Percentiles rank a stretch among this genome's conserved stretches.
These are phyloP conservation scores for Nipponia nippon DNA, from an alignment of 2,113 vertebrate species.

Conservation along the genomic window DNA sequence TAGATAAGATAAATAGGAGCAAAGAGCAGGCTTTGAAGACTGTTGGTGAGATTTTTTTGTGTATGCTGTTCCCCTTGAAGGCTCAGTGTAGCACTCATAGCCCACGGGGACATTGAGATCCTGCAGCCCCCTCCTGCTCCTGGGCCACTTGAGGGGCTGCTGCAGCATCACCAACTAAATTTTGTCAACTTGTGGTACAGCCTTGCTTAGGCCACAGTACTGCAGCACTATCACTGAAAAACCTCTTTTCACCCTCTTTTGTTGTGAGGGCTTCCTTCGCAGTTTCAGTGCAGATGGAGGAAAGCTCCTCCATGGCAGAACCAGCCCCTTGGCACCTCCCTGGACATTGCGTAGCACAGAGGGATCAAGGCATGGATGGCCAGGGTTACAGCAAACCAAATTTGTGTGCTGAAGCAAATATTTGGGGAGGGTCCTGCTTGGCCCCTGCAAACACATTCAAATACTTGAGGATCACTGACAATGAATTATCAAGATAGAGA, in stretches of 20 bases:
- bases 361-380: rapidly evolving
- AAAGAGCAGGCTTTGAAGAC: conserved; percentile 16
- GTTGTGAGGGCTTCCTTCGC: background rate
- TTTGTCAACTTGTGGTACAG: background rate
- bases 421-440: background rate
- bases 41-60: background rate
- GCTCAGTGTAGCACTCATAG: background rate
- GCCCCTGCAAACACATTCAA: background rate
- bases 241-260: background rate
- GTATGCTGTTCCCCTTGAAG: background rate
- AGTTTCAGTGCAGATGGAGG: background rate
- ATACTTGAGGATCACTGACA: background rate
- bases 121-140: background rate
- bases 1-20: conserved; percentile 43
- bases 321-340: background rate
- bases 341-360: background rate
- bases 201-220: background rate
- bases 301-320: background rate
- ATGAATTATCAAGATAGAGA: background rate
- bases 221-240: background rate
- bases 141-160: rapidly evolving
- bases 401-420: background rate
- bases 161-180: background rate
- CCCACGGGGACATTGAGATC: rapidly evolving
- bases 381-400: background rate